Conservation (phyloP, 2,113 vertebrate species). For the Hymenochirus boettgeri region DNA sequence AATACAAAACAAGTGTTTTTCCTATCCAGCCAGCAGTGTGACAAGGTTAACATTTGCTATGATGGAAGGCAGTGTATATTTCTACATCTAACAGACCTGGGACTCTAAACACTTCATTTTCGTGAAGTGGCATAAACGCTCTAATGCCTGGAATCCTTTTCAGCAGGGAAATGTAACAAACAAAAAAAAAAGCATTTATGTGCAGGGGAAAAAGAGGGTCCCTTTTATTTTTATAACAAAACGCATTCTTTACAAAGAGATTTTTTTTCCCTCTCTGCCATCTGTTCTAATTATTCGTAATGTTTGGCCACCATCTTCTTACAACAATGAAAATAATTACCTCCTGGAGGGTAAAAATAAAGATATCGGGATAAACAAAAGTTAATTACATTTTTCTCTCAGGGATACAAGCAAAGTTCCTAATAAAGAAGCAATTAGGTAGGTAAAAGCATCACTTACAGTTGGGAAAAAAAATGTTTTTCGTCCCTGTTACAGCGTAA, state of each 20-base stretch:
- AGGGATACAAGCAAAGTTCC: constrained; percentile 56
- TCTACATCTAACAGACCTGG: constrained; percentile 54
- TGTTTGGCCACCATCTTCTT: constrained; percentile 65
- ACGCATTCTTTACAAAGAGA: not conserved
- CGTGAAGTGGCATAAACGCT: constrained; percentile 53
- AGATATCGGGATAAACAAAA: constrained; percentile 65
- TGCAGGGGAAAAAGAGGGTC: not conserved
- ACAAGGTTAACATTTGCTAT: constrained; percentile 73
- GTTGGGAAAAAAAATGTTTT: constrained; percentile 55
- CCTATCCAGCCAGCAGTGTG: constrained; percentile 58
- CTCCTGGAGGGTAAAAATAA: constrained; percentile 59
- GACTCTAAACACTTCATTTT: constrained; percentile 67
- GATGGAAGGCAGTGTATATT: constrained; percentile 61
- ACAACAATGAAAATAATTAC: constrained; percentile 68
- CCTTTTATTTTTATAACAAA: constrained; percentile 48
- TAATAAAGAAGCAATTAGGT: constrained; percentile 62
- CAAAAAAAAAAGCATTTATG: constrained; percentile 35
- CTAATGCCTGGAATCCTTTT: constrained; percentile 53
- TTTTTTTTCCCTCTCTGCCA: constrained; percentile 60
- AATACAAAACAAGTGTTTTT: constrained; percentile 53
- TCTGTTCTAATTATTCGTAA: constrained; percentile 69
- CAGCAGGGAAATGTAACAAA: constrained; percentile 57
- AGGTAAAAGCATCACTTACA: constrained; percentile 55
- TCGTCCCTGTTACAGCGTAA: too few species aligned
- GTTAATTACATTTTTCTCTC: constrained; percentile 65